phyloP scores from a whole-genome alignment of 2,113 vertebrate species.

The Machaerirhynchus nigripectus region DNA sequence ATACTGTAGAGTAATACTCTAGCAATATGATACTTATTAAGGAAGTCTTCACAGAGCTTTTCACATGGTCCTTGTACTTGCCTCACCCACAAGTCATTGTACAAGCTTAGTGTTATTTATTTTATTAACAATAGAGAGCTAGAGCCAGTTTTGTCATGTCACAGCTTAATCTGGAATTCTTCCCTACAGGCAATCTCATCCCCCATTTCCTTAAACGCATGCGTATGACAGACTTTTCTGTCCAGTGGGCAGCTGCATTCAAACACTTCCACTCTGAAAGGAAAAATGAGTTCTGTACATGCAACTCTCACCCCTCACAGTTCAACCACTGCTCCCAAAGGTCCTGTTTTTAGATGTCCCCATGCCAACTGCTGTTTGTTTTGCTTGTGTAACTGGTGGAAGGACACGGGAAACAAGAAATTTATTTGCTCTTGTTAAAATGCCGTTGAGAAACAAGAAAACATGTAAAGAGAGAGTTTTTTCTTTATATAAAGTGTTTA shows the following conservation, averaged over 20 bases:
- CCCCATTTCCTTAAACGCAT: accelerated
- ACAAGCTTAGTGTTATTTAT: neutral
- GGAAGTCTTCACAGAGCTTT: neutral
- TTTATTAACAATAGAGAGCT: neutral
- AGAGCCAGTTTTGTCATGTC: neutral
- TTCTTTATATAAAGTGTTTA: neutral
- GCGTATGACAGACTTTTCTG: neutral
- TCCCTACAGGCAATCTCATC: neutral
- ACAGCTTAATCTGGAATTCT: neutral
- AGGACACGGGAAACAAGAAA: neutral
- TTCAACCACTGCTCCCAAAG: neutral
- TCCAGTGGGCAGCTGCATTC: neutral
- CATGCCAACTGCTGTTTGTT: neutral
- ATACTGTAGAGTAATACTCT: neutral
- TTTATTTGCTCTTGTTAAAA: neutral
- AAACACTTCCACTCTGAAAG: neutral
- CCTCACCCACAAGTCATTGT: neutral
- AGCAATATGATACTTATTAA: neutral
- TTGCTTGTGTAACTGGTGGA: neutral
- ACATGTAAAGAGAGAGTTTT: neutral
- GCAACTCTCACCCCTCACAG: neutral
- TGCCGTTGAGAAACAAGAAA: neutral
- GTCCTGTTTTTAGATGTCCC: neutral
- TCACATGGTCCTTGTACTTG: neutral
- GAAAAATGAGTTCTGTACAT: neutral